Conservation (phyloP, 64 coral and sea anemone species). For the Montipora efflorescens region DNA sequence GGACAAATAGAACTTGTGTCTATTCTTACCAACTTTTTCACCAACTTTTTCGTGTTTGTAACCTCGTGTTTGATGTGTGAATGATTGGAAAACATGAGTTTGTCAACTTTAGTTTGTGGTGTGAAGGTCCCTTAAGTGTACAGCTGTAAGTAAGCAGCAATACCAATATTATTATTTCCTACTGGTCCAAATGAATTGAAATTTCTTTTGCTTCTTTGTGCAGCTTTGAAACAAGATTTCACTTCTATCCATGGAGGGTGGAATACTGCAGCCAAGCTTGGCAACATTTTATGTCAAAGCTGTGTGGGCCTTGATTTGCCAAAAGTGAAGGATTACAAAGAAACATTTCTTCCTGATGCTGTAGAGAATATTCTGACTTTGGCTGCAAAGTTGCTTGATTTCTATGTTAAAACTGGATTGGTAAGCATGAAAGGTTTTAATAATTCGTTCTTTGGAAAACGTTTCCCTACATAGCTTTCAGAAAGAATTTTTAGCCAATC, state of each 20-base stretch:
- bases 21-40: no score
- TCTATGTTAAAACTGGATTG: constrained; percentile 55
- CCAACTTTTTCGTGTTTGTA: no score
- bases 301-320: constrained; percentile 82
- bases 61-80: no score
- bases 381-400: constrained; percentile 83
- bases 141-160: no score
- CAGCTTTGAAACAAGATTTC: constrained; percentile 96
- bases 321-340: constrained; percentile 66
- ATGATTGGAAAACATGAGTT: no score
- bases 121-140: no score
- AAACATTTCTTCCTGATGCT: constrained; percentile 86
- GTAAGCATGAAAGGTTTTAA: neutral
- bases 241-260: constrained; percentile 77
- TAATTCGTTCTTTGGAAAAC: no score
- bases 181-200: no score
- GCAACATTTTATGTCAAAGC: constrained; percentile 89
- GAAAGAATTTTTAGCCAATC: no score
- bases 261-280: constrained; percentile 86
- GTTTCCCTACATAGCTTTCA: no score
- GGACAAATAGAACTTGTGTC: no score
- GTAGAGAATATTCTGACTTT: constrained; percentile 86
- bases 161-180: neutral
- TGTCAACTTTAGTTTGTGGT: no score
- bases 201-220: neutral